Percentiles rank a stretch among this genome's conserved stretches.
Evolutionary conservation across 2,113 vertebrate genomes (phyloP).

Genomic region (Macroglossus sobrinus): DNA sequence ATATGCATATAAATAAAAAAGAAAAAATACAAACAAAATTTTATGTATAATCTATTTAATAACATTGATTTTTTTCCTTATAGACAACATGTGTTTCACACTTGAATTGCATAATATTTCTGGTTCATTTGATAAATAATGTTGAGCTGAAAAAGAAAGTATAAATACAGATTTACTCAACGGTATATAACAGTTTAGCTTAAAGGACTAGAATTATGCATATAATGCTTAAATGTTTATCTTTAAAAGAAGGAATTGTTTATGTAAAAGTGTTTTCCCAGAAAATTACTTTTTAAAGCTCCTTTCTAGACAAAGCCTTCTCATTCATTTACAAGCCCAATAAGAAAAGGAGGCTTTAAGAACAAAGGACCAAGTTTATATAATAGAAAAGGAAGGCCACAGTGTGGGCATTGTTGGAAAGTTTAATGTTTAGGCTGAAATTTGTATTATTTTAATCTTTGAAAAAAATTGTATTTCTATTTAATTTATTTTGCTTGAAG

Average conservation of each 20-base stretch:
- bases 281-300: slow-evolving; percentile 46
- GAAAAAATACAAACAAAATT: background rate
- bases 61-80: background rate
- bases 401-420: background rate
- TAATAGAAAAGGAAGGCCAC: background rate
- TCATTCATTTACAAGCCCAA: background rate
- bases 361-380: slow-evolving; percentile 3
- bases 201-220: background rate
- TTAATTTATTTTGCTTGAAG: slow-evolving; percentile 13
- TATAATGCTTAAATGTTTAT: slow-evolving; percentile 13
- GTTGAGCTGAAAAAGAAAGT: background rate
- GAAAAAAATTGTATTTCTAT: slow-evolving; percentile 1
- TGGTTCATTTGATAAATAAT: background rate
- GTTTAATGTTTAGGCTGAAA: background rate
- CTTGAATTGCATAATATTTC: background rate
- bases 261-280: slow-evolving; percentile 31
- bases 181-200: background rate
- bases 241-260: slow-evolving; percentile 39
- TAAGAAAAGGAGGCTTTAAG: background rate
- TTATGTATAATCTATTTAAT: background rate
- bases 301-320: background rate
- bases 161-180: background rate
- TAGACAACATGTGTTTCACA: background rate
- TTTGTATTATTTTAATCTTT: background rate
- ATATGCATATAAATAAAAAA: background rate